Percentiles rank a stretch among this genome's conserved stretches.
phyloP scores from a whole-genome alignment of 1,140 invertebrate genomes.

The Geopemphigus sp. region DNA sequence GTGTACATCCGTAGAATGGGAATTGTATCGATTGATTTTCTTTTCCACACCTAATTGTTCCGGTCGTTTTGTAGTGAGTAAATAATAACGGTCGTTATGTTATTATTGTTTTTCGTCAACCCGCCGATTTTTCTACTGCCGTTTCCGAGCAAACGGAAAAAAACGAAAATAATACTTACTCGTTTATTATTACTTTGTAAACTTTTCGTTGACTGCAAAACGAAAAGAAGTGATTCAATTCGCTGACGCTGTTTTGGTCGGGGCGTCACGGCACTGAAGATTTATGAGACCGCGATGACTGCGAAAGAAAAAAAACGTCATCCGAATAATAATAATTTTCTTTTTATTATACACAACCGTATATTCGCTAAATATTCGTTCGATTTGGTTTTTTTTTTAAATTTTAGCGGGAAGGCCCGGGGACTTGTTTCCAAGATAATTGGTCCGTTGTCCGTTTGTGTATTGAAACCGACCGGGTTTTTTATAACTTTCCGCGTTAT shows the following conservation, averaged over 20 bases:
- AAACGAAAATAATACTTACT: background rate
- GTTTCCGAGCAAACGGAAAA: background rate
- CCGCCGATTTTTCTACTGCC: slow-evolving; percentile 1
- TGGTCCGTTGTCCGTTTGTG: too few species aligned
- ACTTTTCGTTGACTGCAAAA: background rate
- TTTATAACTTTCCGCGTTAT: too few species aligned
- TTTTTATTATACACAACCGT: background rate
- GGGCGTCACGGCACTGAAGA: background rate
- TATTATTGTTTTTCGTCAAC: background rate
- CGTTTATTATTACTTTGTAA: slow-evolving; percentile 5
- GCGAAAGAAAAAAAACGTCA: background rate
- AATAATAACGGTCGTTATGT: too few species aligned
- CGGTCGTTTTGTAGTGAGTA: too few species aligned
- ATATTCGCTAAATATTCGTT: background rate
- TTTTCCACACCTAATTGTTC: too few species aligned
- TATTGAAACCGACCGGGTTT: too few species aligned
- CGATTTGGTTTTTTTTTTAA: too few species aligned
- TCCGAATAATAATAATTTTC: background rate
- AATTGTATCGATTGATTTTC: too few species aligned
- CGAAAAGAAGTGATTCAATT: slow-evolving; percentile 9
- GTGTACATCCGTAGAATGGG: too few species aligned
- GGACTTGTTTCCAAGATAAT: too few species aligned
- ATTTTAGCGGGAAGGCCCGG: too few species aligned
- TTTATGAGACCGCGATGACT: background rate
- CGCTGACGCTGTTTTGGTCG: background rate